phyloP scores from a whole-genome alignment of 2,888 invertebrate genomes.

The Drosophila testacea region DNA sequence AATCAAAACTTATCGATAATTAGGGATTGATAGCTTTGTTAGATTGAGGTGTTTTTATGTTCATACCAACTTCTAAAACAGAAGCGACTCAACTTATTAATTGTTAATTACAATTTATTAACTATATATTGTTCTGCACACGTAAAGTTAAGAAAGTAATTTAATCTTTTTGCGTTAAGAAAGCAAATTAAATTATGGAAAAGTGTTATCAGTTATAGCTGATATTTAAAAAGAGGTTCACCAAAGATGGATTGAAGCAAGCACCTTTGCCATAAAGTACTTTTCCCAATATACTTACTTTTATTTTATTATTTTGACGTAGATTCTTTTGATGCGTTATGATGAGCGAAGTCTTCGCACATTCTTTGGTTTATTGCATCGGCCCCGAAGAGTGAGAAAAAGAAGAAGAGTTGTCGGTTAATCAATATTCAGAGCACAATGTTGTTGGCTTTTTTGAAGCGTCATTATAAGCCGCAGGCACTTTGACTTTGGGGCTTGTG shows the following conservation, averaged over 20 bases:
- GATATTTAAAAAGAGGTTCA: no score
- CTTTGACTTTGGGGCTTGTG: conserved; percentile 45
- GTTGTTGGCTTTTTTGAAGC: conserved; percentile 43
- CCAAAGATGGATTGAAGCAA: neutral
- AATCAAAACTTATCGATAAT: no score
- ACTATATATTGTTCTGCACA: no score
- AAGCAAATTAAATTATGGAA: no score
- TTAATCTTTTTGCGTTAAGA: no score
- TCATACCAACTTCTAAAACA: no score
- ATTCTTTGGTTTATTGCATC: conserved; percentile 49
- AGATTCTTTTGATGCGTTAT: conserved; percentile 28
- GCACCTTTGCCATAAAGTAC: neutral
- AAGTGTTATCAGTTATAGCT: no score
- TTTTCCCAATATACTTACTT: neutral
- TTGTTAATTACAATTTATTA: no score
- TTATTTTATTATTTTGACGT: conserved; percentile 1
- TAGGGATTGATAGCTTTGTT: neutral
- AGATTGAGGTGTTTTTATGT: no score
- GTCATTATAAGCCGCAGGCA: conserved; percentile 63
- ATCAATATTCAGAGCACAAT: conserved; percentile 70
- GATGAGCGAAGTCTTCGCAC: conserved; percentile 32
- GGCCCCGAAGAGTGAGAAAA: conserved; percentile 13
- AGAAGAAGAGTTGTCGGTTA: conserved; percentile 31
- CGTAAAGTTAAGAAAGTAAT: no score
- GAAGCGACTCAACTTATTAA: no score